Base-by-base conservation (phyloP, 2,888 invertebrate genomes). In the Epinotia brunnichana region DNA sequence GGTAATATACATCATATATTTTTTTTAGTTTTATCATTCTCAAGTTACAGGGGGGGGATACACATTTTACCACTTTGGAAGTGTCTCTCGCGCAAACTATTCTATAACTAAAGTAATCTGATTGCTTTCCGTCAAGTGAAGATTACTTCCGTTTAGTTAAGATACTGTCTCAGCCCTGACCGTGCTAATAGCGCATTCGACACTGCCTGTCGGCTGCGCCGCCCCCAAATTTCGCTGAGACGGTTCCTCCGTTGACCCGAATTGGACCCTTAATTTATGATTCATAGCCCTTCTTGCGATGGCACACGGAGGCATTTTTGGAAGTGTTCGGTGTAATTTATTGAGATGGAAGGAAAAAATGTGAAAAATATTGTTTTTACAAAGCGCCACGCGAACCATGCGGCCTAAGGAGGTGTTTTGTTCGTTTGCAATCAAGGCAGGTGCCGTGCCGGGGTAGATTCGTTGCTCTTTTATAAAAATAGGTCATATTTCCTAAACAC, bases 201-300 rank as follows among this genome's bases (percentile, higher is more conserved):
- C 48, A 19, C 39, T 64, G 64, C 44, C 63, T 21, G 54, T 41
- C 35, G 35, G 24, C 44, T 19, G 21, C 44, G 62, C 62, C 67
- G 17, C 61, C 72, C 67, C 48, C 56, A 68, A 72, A 72, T 72
- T 67, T 56, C 62, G 67, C 72, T 67, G 72, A 72, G 56, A 68
- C 67, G 24, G 56, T 61, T 44, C 59, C 61, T 15, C 35, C 44
- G 53, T n/a, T 72, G 72, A 68, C 72, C 72, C 72, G 56, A 68
- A 72, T 72, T 68, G 67, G 67, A 17, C 66, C 61, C 72, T 72
- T 72, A 68, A 68, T 72, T 72, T 72, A 72, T 72, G 72, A 72
- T 62, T 72, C 72, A 72, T 68, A 35, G 72, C 61, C 41, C 61
- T 57, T 48, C 41, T 39, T 54, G 53, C 41, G 53, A 57, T 48